phyloP scores from a whole-genome alignment of 1,140 invertebrate genomes.

The Macrocentrus cingulum region DNA sequence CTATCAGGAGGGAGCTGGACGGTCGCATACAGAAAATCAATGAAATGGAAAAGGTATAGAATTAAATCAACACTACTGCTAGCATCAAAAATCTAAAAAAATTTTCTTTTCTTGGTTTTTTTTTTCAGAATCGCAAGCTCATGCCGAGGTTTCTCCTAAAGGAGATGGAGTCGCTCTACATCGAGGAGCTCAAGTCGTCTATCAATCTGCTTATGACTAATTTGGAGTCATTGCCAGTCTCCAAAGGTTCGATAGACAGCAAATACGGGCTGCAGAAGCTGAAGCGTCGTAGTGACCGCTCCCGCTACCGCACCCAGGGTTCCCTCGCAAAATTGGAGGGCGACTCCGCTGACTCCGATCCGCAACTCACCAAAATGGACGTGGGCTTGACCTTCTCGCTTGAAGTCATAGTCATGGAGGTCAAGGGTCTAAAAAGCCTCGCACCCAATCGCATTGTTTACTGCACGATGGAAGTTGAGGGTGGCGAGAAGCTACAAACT shows the following conservation, averaged over 20 bases:
- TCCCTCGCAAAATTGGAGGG: slow-evolving; percentile 91
- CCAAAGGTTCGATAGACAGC: slow-evolving; percentile 94
- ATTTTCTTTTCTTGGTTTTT: slow-evolving; percentile 34
- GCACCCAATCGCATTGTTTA: slow-evolving; percentile 97
- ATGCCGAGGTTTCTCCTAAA: slow-evolving; percentile 99
- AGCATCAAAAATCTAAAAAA: neutral
- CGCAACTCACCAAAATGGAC: slow-evolving; percentile 93
- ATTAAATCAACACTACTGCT: neutral
- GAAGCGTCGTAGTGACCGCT: slow-evolving; percentile 70
- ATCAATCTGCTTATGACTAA: slow-evolving; percentile 99
- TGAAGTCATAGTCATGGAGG: slow-evolving; percentile 97
- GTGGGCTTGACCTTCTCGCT: slow-evolving; percentile 95
- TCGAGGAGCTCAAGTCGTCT: slow-evolving; percentile 96
- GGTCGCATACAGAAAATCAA: slow-evolving; percentile 94
- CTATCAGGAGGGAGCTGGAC: slow-evolving; percentile 97
- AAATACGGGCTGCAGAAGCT: slow-evolving; percentile 95
- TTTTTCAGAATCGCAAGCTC: slow-evolving; percentile 85
- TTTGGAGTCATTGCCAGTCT: slow-evolving; percentile 97
- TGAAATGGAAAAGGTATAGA: slow-evolving; percentile 90
- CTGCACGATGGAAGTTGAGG: slow-evolving; percentile 99
- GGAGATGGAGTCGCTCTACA: slow-evolving; percentile 99
- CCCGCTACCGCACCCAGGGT: slow-evolving; percentile 69
- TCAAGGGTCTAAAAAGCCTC: slow-evolving; percentile 95
- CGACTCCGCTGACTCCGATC: slow-evolving; percentile 87
- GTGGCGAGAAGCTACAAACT: slow-evolving; percentile 96